phyloP scores from a whole-genome alignment of 2,113 vertebrate genomes.

The Notarius quadriscutis region DNA sequence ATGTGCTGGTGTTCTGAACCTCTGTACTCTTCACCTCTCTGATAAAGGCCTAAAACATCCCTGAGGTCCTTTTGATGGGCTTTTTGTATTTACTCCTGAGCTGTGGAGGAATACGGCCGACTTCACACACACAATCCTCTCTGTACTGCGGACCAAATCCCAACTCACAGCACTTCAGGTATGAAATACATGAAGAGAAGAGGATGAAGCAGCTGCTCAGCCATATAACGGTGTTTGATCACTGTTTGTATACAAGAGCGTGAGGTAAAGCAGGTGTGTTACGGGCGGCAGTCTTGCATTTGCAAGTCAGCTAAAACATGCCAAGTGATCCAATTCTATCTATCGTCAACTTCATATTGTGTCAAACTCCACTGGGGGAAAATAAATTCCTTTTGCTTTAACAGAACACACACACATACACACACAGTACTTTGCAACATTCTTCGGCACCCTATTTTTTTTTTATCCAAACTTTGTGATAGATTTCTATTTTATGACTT shows the following conservation, averaged over 20 bases:
- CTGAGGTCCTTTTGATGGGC: neutral
- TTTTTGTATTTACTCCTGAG: constrained; percentile 20
- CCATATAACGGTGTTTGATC: neutral
- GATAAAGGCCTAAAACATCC: neutral
- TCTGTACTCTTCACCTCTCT: neutral
- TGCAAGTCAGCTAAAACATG: neutral
- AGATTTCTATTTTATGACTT: too few relatives aligned
- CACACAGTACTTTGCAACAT: too few relatives aligned
- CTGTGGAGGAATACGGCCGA: neutral
- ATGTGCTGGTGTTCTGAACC: neutral
- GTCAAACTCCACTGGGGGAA: neutral
- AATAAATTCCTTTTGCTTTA: neutral
- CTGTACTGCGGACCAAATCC: neutral
- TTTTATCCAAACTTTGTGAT: too few relatives aligned
- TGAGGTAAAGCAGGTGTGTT: neutral
- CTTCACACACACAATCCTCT: constrained; percentile 15
- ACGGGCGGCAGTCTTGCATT: neutral
- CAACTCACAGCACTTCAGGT: neutral
- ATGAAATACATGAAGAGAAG: neutral
- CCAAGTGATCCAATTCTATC: neutral
- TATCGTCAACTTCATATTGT: neutral
- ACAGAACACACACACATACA: too few relatives aligned
- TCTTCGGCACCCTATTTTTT: too few relatives aligned
- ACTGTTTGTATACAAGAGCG: neutral
- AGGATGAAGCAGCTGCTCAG: neutral